Conservation (phyloP, 2,113 vertebrate species). For the Lepidothrix coronata region DNA sequence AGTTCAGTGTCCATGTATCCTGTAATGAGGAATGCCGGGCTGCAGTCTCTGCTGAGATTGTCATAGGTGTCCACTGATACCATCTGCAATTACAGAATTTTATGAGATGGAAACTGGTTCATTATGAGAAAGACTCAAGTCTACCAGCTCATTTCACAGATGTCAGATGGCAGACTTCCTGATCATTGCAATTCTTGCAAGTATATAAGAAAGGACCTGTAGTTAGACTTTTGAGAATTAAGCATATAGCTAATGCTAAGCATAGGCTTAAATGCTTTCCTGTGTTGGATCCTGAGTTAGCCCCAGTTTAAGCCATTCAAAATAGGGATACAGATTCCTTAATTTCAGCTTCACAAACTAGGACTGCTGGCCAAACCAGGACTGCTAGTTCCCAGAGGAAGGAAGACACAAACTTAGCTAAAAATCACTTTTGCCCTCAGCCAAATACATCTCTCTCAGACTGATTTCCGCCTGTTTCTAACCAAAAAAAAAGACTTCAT, state of each 20-base stretch:
- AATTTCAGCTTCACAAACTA: background rate
- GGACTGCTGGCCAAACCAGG: background rate
- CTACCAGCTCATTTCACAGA: slow-evolving; percentile 60
- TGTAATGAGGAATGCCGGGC: slow-evolving; percentile 41
- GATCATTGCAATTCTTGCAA: background rate
- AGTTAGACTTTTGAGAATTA: background rate
- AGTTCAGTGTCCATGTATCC: slow-evolving; percentile 46
- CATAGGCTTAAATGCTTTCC: background rate
- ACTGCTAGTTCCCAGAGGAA: background rate
- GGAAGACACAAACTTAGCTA: background rate
- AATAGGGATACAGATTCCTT: background rate
- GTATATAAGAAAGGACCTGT: background rate
- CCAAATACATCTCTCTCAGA: background rate
- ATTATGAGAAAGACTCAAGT: slow-evolving; percentile 57
- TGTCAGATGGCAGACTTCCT: slow-evolving; percentile 33
- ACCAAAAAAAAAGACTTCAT: background rate
- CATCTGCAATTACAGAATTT: slow-evolving; percentile 60
- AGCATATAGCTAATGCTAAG: background rate
- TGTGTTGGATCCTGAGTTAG: background rate
- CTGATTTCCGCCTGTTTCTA: background rate
- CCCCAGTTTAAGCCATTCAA: background rate
- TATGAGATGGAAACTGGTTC: slow-evolving; percentile 65
- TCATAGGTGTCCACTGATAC: slow-evolving; percentile 61
- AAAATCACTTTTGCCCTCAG: background rate
- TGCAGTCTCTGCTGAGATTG: slow-evolving; percentile 49